Base-by-base conservation (phyloP, 2,888 invertebrate genomes). In the Nephrotoma guestfalica region DNA sequence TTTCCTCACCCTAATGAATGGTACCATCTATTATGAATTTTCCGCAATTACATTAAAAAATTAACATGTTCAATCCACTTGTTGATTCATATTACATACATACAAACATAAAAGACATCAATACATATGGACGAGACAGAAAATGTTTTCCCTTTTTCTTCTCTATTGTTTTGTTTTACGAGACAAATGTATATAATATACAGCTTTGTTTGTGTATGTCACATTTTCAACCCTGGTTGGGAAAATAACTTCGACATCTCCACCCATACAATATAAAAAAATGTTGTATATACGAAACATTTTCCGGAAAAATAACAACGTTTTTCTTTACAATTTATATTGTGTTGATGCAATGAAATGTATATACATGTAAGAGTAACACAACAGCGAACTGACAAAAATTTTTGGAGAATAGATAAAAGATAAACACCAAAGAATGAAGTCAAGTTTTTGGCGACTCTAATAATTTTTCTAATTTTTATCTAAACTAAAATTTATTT, bases 351-450 rank as follows among this genome's bases (percentile, higher is more conserved):
- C 51, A 57, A 57, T 57, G 51, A 57, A 57, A 57, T 57, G 6
- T 15, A 57, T 30, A 30, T 30, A 30, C 6, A 57, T 57, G 51
- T 57, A 57, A 57, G 51, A 15, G 47, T 51, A 57, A 57, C 15
- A 57, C 51, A 57, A 57, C 51, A 71, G 30, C 71, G 71, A 30
- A 71, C 30, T 71, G 71, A 71, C 71, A 71, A 71, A 30, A 30
- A 30, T 71, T 51, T 51, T 71, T 30, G 30, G 84, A 84, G 15
- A 41, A 84, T 86, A 86, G 86, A 86, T 86, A 45, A 51, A 51
- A 51, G 86, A 86, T 86, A 86, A 86, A 86, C 86, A 86, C 86
- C 86, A 86, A 51, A 47, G 86, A 45, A 51, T 86, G 51, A 86
- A 86, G 47, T 47, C 51, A 57, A 86, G 47, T 86, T 71, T 71